Base-by-base conservation (phyloP, 1,140 invertebrate genomes). In the Chironomus tepperi region DNA sequence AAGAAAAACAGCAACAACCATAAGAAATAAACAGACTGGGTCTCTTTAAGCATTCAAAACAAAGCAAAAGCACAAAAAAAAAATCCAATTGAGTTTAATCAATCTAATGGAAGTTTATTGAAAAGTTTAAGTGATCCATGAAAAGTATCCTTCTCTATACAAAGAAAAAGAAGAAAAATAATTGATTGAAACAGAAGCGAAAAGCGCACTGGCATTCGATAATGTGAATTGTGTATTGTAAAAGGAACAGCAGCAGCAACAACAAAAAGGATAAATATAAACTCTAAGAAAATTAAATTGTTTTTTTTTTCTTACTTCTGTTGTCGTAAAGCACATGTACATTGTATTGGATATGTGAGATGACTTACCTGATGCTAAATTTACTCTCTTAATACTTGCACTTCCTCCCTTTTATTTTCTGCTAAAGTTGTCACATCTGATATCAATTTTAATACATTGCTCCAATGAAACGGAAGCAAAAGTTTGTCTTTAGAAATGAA, bases 61-160 rank as follows among this genome's bases (percentile, higher is more conserved):
- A 34, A 34, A n/a, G n/a, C n/a, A n/a, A n/a, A n/a, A n/a, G n/a
- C n/a, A n/a, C n/a, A n/a, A n/a, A n/a, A n/a, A n/a, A n/a, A n/a
- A 34, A 34, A 34, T 57, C 47, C 47, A 15, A n/a, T 57, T 12
- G 47, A 34, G 47, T 57, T 57, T 57, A 57, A 57, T 57, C 47
- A 57, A 57, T 57, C 47, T 57, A 57, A 57, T 57, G 47, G 47
- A 57, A 57, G 47, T 57, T 57, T 57, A 57, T 57, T 57, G 47
- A 57, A 57, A 57, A 57, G 47, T 57, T 57, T 57, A 57, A 57
- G 47, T 57, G 47, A 57, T 57, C 47, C 47, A 57, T 57, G 47
- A 57, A 57, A 57, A 57, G 47, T 57, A 57, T 57, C 47, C 47
- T 47, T 47, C 43, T 47, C 2, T 7, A 47, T 47, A 3, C 8